phyloP scores from a whole-genome alignment of 2,888 invertebrate genomes.

The Blomia tropicalis region DNA sequence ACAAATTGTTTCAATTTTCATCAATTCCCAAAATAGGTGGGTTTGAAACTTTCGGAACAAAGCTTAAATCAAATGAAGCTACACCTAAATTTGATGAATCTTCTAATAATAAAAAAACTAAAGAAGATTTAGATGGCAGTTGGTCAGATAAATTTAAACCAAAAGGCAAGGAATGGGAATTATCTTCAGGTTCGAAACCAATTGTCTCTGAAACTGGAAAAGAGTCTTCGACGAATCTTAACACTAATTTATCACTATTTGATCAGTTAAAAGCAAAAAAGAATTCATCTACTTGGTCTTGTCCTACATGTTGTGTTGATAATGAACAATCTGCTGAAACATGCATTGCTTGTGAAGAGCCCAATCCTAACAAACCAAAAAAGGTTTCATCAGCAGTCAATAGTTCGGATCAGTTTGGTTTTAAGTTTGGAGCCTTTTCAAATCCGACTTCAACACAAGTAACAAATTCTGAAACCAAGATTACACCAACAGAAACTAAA shows the following conservation, averaged over 20 bases:
- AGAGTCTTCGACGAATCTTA: not conserved
- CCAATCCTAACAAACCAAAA: conserved; percentile 29
- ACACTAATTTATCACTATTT: not conserved
- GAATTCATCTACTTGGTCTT: conserved; percentile 30
- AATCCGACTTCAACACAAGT: not conserved
- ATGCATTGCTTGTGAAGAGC: conserved; percentile 33
- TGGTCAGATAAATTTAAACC: not conserved
- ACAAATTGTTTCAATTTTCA: not conserved
- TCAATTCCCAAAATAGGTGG: not conserved
- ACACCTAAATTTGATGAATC: not conserved
- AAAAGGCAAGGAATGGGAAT: not conserved
- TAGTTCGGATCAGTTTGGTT: not conserved
- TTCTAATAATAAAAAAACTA: not conserved
- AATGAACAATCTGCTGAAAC: conserved; percentile 27
- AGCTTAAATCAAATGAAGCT: not conserved
- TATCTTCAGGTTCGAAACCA: not conserved
- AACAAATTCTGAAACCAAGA: too few relatives aligned
- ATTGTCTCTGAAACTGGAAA: not conserved
- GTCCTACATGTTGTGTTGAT: conserved; percentile 30
- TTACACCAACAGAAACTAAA: not conserved
- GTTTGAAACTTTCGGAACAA: not conserved
- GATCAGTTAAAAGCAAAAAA: not conserved
- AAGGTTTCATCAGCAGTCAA: not conserved
- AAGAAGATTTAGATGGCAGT: not conserved
- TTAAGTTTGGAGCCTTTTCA: not conserved